phyloP scores from a whole-genome alignment of 2,113 vertebrate genomes.

The Ciconia maguari region DNA sequence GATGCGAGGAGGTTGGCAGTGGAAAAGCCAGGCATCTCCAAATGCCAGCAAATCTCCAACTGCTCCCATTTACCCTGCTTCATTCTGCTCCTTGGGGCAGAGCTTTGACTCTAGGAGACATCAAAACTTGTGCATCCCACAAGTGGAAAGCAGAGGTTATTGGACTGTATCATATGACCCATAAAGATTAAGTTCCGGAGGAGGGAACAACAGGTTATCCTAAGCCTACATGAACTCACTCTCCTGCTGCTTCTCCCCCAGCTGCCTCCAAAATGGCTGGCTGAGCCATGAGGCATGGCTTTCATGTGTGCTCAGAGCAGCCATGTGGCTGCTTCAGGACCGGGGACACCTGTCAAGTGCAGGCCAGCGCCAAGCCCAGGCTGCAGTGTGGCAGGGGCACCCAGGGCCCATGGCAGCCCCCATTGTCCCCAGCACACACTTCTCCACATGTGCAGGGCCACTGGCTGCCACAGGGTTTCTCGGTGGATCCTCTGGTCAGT shows the following conservation, averaged over 20 bases:
- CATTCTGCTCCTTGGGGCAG: not conserved
- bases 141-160: not conserved
- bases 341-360: accelerated
- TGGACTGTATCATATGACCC: accelerated
- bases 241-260: not conserved
- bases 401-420: not conserved
- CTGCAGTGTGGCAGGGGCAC: accelerated
- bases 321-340: accelerated
- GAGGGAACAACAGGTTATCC: not conserved
- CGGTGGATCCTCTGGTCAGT: not conserved
- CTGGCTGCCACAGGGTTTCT: not conserved
- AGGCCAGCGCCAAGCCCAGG: not conserved
- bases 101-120: not conserved
- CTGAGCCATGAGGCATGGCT: not conserved
- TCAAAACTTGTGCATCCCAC: not conserved
- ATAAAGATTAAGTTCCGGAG: not conserved
- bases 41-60: not conserved
- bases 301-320: accelerated
- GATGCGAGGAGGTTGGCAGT: not conserved
- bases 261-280: not conserved
- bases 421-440: accelerated
- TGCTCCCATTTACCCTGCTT: not conserved
- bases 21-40: not conserved
- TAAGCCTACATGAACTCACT: not conserved
- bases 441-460: accelerated